These are phyloP conservation scores for Sanderia malayensis DNA, from an alignment of 30 jellyfish, hydroid and myxozoan genomes.

Conservation along the genomic window DNA sequence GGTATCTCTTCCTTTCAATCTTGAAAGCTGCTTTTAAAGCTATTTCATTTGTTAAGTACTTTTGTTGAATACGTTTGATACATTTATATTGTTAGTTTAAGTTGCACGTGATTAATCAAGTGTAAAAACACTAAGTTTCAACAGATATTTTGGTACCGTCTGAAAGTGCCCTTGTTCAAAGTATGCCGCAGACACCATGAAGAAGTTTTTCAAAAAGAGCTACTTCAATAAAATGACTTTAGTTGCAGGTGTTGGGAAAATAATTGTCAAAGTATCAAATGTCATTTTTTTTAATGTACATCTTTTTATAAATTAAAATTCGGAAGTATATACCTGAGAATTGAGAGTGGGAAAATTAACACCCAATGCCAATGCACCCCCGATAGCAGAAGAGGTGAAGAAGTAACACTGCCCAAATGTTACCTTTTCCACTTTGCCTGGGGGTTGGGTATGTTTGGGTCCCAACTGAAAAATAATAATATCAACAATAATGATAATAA, in stretches of 20 bases:
- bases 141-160: background rate
- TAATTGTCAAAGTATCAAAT: background rate
- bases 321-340: background rate
- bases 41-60: constrained; percentile 11
- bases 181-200: background rate
- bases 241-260: background rate
- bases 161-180: background rate
- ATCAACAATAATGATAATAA: background rate
- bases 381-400: background rate
- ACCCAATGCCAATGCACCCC: background rate
- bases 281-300: background rate
- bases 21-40: constrained; percentile 16
- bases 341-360: background rate
- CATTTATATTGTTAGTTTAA: constrained; percentile 14
- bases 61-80: constrained; percentile 22
- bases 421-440: background rate
- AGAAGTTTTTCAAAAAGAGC: background rate
- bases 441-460: constrained; percentile 4
- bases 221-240: background rate
- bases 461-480: background rate
- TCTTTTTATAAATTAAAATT: background rate
- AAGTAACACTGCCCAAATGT: constrained; percentile 2
- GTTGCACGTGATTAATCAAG: constrained; percentile 6
- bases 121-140: background rate
- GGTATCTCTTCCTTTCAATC: constrained; percentile 9